phyloP scores from a whole-genome alignment of 2,797 vertebrate species.

The Channallabes apus region DNA sequence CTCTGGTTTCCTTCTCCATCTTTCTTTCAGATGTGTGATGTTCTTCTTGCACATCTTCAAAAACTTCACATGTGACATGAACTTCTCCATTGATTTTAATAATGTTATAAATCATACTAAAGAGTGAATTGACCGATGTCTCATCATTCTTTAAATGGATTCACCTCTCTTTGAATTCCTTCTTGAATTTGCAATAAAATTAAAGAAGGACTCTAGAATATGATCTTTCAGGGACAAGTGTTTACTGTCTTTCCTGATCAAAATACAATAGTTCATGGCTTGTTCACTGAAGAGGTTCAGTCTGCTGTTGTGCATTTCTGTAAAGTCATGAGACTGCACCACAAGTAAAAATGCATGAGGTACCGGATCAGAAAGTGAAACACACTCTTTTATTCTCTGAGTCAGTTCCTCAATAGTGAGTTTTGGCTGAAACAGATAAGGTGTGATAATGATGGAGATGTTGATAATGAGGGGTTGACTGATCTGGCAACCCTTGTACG shows the following conservation, averaged over 20 bases:
- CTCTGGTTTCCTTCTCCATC: neutral
- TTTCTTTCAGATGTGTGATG: neutral
- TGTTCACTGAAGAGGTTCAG: neutral
- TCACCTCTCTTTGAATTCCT: neutral
- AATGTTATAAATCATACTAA: neutral
- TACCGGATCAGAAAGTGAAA: conserved; percentile 22
- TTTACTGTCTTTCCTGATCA: neutral
- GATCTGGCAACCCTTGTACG: no score
- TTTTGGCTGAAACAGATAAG: neutral
- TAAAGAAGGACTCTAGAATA: neutral
- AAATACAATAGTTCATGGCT: neutral
- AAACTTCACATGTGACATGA: neutral
- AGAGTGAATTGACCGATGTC: neutral
- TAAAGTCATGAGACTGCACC: neutral
- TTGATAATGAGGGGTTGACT: no score
- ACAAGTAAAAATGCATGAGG: conserved; percentile 1
- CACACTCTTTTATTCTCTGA: conserved; percentile 10
- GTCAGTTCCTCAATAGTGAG: neutral
- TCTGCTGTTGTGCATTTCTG: neutral
- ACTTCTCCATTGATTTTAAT: neutral
- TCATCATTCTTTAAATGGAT: neutral
- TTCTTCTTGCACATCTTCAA: neutral
- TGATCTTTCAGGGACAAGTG: neutral
- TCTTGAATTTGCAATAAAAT: neutral
- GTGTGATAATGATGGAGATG: conserved; percentile 12